Evolutionary conservation across 1,140 invertebrate species (phyloP).

Genomic region (Meloidogyne exigua): DNA sequence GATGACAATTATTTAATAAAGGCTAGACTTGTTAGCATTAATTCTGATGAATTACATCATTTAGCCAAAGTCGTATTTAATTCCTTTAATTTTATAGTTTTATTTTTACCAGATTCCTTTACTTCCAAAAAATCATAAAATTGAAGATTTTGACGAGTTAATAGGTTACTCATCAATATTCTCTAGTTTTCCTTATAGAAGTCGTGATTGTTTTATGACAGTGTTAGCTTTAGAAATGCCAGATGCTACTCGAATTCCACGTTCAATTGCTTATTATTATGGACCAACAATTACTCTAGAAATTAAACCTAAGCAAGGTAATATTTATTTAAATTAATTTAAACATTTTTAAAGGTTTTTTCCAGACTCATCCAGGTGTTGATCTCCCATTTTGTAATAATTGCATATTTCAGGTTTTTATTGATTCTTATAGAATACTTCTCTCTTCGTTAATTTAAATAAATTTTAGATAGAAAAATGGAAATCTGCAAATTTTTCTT

Average conservation of each 20-base stretch:
- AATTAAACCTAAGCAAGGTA: slow-evolving; percentile 54
- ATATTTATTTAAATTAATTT: not conserved
- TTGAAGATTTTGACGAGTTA: slow-evolving; percentile 53
- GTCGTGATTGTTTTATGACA: not conserved
- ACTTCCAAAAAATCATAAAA: slow-evolving; percentile 55
- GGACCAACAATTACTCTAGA: slow-evolving; percentile 62
- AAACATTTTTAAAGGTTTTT: slow-evolving; percentile 34
- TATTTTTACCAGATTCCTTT: slow-evolving; percentile 48
- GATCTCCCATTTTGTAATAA: slow-evolving; percentile 59
- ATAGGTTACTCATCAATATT: slow-evolving; percentile 21
- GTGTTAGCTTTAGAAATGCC: slow-evolving; percentile 55
- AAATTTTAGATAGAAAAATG: slow-evolving; percentile 56
- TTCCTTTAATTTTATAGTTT: not conserved
- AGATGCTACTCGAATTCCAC: slow-evolving; percentile 58
- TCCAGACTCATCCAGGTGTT: slow-evolving; percentile 51
- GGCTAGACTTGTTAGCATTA: slow-evolving; percentile 50
- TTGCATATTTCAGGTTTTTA: slow-evolving; percentile 57
- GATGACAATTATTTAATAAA: slow-evolving; percentile 45
- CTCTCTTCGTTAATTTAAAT: not conserved
- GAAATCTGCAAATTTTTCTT: slow-evolving; percentile 38
- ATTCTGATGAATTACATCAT: slow-evolving; percentile 46
- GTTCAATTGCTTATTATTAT: slow-evolving; percentile 21
- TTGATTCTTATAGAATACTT: not conserved
- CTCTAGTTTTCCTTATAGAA: slow-evolving; percentile 14
- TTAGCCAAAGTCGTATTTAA: slow-evolving; percentile 48